Evolutionary conservation across 2,888 invertebrate species (phyloP), one percentile per base, ranked within the genome.

Genomic region (Drosophila prolongata): DNA sequence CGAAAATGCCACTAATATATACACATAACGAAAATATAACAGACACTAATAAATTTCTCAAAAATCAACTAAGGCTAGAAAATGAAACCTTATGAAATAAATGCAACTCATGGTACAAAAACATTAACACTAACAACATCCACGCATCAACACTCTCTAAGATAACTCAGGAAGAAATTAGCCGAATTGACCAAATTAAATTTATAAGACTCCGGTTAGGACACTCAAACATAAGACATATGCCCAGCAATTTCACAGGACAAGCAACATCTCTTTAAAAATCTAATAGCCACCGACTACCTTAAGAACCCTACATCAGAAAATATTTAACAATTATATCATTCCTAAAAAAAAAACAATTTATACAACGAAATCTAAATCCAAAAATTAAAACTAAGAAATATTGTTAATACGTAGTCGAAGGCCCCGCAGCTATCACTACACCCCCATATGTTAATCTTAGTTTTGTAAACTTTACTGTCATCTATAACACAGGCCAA

Each of bases 41-140:
- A 46, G 44, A 46, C 24, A 24, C 24, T 6, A 46, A 24, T n/a
- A 46, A 46, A 46, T 13, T 27, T n/a, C 44, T 24, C 11, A 44
- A 44, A 24, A 44, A 44, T 43, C 3, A 44, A 13, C 24, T 44
- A 24, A 19, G 0, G 3, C 43, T 6, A 43, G 13, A 19, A 43
- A 43, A 19, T 19, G 19, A 43, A 43, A 43, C 3, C 11, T 11
- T 13, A 13, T 43, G 16, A 43, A 44, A 6, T 11, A 19, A 44
- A 24, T 44, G 16, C 19, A 44, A 24, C 43, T 13, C 44, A 46
- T 46, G 44, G 44, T 46, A 46, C 44, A 46, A 46, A 46, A 16
- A 1, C 1, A 1, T 16, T 16, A 16, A 16, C 16, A 16, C 16
- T 16, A 16, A 16, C 16, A 16, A 16, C 16, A 16, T 16, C 19